Conservation (phyloP, 2,888 invertebrate genomes). For the Mythimna impura region DNA sequence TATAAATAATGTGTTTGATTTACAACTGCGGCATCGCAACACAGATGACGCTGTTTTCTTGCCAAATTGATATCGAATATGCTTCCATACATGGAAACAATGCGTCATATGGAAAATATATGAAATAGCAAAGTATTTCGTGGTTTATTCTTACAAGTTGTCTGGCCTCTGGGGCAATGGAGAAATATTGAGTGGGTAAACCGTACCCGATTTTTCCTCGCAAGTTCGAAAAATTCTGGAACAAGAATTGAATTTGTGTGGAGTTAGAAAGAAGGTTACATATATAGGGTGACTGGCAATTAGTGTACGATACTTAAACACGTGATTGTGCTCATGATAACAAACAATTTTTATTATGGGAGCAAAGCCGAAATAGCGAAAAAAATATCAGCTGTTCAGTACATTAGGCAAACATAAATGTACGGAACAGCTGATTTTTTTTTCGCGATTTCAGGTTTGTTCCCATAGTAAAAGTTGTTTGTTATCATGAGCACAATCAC, state of each 20-base stretch:
- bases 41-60: constrained; percentile 65
- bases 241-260: constrained; percentile 15
- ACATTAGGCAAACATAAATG: too few relatives aligned
- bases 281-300: too few relatives aligned
- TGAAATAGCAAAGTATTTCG: constrained; percentile 26
- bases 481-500: too few relatives aligned
- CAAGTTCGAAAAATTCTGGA: constrained; percentile 22
- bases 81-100: constrained; percentile 55
- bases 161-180: constrained; percentile 41
- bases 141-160: constrained; percentile 26
- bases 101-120: constrained; percentile 53
- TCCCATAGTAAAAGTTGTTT: too few relatives aligned
- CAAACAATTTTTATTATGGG: too few relatives aligned
- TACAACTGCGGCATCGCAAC: constrained; percentile 63
- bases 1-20: constrained; percentile 70
- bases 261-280: not conserved
- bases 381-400: too few relatives aligned
- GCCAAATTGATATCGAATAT: constrained; percentile 72
- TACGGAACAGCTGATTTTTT: too few relatives aligned
- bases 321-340: too few relatives aligned
- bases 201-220: constrained; percentile 13
- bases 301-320: too few relatives aligned
- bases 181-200: constrained; percentile 38
- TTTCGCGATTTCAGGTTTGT: too few relatives aligned
- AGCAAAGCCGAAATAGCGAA: too few relatives aligned